Evolutionary conservation across 1,140 invertebrate genomes (phyloP), one percentile per base, ranked within the genome.

Genomic region (Drosophila insularis): DNA sequence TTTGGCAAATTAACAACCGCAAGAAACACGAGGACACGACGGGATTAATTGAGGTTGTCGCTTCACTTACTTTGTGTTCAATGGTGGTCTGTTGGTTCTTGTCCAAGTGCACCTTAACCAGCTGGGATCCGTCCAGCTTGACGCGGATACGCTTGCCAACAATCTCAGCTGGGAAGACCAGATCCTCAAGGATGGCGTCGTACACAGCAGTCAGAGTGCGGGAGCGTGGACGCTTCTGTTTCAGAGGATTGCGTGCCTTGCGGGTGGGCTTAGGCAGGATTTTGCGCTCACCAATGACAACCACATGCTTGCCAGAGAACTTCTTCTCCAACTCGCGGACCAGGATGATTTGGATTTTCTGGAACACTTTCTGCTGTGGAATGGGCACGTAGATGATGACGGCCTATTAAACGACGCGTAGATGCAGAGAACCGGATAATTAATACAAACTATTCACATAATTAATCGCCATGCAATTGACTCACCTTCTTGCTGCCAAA

Each of bases 321-420:
- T 99, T 99, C 95, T 99, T 99, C 92, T 99, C 99, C 79, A 99
- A 92, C 92, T 99, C 99, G 79, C 99, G 95, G 21, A 99, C 98
- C 71, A 99, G 93, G 70, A 98, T 95, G 60, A 97, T 96, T 92
- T 99, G 99, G 78, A 99, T 97, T 93, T 99, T 99, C 93, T 99
- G 99, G 95, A 99, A 99, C 32, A 95, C 94, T 92, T 97, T 98
- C 92, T 99, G 93, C 93, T 99, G 98, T 56, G 98, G 98, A 93
- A 99, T 98, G 58, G 99, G 99, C 71, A 99, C 98, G 92, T 98
- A 99, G 92, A 99, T 98, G 85, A 99, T 98, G 91, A 99, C 97
- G 43, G 97, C 97, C 96, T 97, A 92, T 13, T 31, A 14, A 43
- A 1, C 10, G 5, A 2, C 55, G 1, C 13, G 27, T 4, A 21